A percentile compares a stretch with the other conserved stretches of the same genome.
These are phyloP conservation scores for Pomatorhinus ruficollis DNA, from an alignment of 2,113 vertebrate species.

Conservation along the genomic window DNA sequence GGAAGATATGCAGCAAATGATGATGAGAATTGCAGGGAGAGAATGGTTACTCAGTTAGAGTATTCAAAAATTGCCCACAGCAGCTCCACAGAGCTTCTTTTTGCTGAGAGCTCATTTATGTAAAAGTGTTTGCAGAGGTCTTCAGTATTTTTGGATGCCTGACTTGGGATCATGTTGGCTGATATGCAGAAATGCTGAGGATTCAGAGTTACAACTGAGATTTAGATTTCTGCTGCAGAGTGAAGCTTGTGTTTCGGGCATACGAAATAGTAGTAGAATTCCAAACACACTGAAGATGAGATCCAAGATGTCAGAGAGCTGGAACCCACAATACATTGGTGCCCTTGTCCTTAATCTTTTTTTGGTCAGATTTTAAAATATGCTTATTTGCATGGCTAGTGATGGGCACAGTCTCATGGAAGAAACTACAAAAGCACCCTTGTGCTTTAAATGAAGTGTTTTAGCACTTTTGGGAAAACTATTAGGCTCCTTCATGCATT, in stretches of 20 bases:
- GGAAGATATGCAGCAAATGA: neutral
- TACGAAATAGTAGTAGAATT: neutral
- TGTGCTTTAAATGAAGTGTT: neutral
- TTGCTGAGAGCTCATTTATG: conserved; percentile 46
- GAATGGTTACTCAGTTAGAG: neutral
- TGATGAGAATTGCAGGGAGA: neutral
- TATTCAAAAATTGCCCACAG: neutral
- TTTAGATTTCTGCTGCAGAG: conserved; percentile 11
- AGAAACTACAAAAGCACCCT: neutral
- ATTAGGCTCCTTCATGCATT: neutral
- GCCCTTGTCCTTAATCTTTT: neutral
- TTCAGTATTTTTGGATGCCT: conserved; percentile 43
- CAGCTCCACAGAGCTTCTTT: neutral
- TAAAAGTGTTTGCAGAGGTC: conserved; percentile 35
- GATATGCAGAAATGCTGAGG: conserved; percentile 9
- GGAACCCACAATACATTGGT: neutral
- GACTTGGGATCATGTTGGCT: conserved; percentile 31
- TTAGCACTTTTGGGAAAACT: neutral
- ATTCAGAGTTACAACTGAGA: neutral
- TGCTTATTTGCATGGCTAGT: neutral
- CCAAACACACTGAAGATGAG: neutral
- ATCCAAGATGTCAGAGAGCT: neutral
- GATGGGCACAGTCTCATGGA: neutral
- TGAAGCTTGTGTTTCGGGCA: neutral
- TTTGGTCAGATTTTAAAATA: neutral